A percentile compares a stretch with the other conserved stretches of the same genome.
These are phyloP conservation scores for Phalanger gymnotis DNA, from an alignment of 2,797 vertebrate genomes.

Conservation along the genomic window DNA sequence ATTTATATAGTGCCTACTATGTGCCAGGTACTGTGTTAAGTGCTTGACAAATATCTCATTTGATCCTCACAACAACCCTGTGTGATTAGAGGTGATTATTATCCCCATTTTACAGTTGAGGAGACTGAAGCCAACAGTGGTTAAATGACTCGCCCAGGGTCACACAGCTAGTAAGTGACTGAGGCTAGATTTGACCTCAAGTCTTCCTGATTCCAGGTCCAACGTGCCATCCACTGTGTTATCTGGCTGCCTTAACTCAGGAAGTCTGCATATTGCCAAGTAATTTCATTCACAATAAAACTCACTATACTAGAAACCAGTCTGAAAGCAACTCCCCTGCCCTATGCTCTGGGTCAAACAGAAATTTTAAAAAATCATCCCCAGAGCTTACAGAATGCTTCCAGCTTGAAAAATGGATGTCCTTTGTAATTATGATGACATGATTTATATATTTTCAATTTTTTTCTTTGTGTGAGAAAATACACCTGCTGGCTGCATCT, in stretches of 20 bases:
- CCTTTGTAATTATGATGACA: not conserved
- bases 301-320: not conserved
- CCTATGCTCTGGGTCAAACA: not conserved
- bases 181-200: not conserved
- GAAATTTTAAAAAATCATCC: not conserved
- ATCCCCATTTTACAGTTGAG: not conserved
- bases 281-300: not conserved
- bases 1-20: not conserved
- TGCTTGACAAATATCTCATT: not conserved
- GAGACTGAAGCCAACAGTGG: not conserved
- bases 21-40: not conserved
- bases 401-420: not conserved
- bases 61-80: not conserved
- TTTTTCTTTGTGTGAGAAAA: not conserved
- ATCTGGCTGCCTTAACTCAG: not conserved
- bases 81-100: not conserved
- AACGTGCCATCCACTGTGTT: not conserved
- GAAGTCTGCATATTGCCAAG: not conserved
- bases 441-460: slow-evolving; percentile 18
- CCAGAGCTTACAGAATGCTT: not conserved
- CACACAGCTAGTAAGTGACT: not conserved
- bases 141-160: not conserved
- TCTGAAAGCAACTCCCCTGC: not conserved
- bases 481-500: not conserved
- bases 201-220: not conserved